Evolutionary conservation across 2,797 vertebrate genomes (phyloP).

Genomic region (Rhinatrema bivittatum): DNA sequence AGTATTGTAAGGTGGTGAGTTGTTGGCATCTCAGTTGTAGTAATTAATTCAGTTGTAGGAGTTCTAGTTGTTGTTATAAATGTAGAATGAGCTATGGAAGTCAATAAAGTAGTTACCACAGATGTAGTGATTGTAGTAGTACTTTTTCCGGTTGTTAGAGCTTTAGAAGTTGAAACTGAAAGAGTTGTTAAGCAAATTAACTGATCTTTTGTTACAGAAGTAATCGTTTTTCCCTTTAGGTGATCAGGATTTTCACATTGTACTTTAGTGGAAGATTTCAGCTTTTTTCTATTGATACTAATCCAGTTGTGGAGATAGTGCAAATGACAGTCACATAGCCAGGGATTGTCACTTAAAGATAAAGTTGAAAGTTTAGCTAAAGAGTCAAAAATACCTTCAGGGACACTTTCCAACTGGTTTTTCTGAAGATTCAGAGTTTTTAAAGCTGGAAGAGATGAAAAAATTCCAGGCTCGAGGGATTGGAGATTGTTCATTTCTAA

Average conservation of each 20-base stretch:
- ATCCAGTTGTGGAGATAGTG: conserved; percentile 49
- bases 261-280: conserved; percentile 10
- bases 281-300: conserved; percentile 27
- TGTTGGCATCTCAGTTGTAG: not conserved
- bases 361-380: conserved; percentile 47
- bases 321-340: conserved; percentile 72
- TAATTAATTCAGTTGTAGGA: no score
- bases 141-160: no score
- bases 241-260: conserved; percentile 50
- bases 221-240: conserved; percentile 37
- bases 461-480: conserved; percentile 33
- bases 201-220: conserved; percentile 31
- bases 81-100: no score
- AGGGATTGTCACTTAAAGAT: conserved; percentile 61
- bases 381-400: conserved; percentile 38
- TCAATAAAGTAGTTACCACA: not conserved
- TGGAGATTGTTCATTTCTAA: conserved; percentile 47
- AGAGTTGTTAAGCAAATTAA: conserved; percentile 48
- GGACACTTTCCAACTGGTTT: conserved; percentile 37
- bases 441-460: conserved; percentile 47
- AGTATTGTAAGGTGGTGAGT: not conserved
- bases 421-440: conserved; percentile 42
- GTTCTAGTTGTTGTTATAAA: no score
- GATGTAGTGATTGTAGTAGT: no score
- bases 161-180: no score